phyloP scores from a whole-genome alignment of 2,113 vertebrate species.

The Apteryx owenii region DNA sequence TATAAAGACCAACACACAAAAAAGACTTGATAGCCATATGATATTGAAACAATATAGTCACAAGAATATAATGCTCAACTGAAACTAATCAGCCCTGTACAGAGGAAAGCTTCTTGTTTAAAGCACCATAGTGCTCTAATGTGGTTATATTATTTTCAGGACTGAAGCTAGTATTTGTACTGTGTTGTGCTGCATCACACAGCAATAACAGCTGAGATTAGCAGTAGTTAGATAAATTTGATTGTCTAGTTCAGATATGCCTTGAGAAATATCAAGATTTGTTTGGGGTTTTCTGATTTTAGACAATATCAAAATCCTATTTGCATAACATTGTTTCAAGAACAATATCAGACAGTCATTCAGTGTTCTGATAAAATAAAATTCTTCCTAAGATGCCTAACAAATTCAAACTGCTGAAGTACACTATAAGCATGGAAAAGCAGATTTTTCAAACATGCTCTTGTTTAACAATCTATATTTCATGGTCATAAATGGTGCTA shows the following conservation, averaged over 20 bases:
- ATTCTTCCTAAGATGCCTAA: neutral
- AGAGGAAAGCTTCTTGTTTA: neutral
- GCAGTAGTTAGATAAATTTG: neutral
- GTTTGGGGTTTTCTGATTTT: neutral
- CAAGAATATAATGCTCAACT: neutral
- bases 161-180: conserved; percentile 22
- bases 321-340: neutral
- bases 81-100: neutral
- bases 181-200: neutral
- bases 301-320: neutral
- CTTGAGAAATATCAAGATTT: neutral
- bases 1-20: neutral
- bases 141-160: neutral
- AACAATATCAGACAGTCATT: neutral
- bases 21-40: conserved; percentile 15
- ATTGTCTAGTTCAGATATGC: neutral
- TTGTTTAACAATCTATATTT: neutral
- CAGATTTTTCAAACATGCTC: neutral
- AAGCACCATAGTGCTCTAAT: neutral
- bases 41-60: conserved; percentile 7
- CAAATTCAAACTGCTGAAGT: neutral
- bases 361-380: neutral
- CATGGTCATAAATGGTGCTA: neutral
- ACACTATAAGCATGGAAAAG: neutral
- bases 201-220: neutral